Evolutionary conservation across 1,140 invertebrate genomes (phyloP).

Genomic region (Philaenus spumarius): DNA sequence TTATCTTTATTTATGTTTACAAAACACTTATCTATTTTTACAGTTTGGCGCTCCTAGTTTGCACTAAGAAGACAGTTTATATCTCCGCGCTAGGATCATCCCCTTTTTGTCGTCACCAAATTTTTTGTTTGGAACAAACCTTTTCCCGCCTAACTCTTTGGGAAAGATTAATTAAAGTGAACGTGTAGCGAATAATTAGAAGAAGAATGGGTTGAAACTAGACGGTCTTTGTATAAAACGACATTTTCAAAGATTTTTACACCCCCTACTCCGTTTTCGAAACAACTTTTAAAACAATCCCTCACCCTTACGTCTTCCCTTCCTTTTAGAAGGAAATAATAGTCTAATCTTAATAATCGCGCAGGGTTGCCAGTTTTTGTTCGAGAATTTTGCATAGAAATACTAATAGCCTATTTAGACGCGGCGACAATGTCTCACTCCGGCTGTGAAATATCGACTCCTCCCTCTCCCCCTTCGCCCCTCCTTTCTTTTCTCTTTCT

Average conservation of each 20-base stretch:
- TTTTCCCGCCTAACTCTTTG: background rate
- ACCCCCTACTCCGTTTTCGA: constrained; percentile 3
- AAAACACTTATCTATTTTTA: too few species aligned
- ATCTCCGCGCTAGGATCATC: too few species aligned
- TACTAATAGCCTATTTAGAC: constrained; percentile 23
- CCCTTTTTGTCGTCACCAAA: too few species aligned
- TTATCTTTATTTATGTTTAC: constrained; percentile 1
- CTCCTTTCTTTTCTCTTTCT: background rate
- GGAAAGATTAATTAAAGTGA: constrained; percentile 21
- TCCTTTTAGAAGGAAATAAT: constrained; percentile 18
- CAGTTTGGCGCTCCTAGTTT: too few species aligned
- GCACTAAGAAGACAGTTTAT: too few species aligned
- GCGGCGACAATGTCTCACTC: constrained; percentile 5
- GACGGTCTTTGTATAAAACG: constrained; percentile 18
- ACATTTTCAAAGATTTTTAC: constrained; percentile 25
- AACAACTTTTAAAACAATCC: constrained; percentile 24
- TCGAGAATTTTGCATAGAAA: constrained; percentile 22
- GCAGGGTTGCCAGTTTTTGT: constrained; percentile 14
- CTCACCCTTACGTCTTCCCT: constrained; percentile 13
- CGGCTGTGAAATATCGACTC: constrained; percentile 19
- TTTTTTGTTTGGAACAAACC: too few species aligned
- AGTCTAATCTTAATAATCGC: constrained; percentile 21
- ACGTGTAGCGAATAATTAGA: constrained; percentile 20
- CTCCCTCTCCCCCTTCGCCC: background rate
- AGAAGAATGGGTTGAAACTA: constrained; percentile 3